phyloP scores from a whole-genome alignment of 2,113 vertebrate genomes.

The Platysteira castanea region DNA sequence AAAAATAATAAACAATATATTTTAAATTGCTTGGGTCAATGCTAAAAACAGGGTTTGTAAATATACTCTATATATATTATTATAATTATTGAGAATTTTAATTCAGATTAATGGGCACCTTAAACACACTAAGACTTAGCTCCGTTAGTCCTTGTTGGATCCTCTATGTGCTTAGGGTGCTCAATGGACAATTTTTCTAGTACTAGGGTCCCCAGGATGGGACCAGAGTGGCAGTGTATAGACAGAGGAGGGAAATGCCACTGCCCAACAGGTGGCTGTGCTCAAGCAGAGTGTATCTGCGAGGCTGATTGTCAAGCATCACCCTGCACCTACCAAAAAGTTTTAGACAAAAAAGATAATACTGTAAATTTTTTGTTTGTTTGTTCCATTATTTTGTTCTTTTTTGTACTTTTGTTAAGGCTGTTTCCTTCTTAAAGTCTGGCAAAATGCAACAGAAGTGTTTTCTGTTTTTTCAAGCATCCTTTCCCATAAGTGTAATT shows the following conservation, averaged over 20 bases:
- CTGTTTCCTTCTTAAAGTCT: background rate
- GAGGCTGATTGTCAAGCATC: background rate
- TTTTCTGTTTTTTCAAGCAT: background rate
- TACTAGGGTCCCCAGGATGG: background rate
- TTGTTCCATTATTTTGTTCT: background rate
- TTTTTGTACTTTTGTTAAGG: background rate
- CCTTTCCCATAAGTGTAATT: background rate
- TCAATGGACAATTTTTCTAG: background rate
- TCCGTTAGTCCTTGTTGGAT: background rate
- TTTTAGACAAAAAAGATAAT: background rate
- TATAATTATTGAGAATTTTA: background rate
- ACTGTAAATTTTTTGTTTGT: background rate
- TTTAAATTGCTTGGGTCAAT: background rate
- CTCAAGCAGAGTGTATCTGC: background rate
- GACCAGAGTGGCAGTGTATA: background rate
- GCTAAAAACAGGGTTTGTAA: background rate
- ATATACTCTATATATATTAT: background rate
- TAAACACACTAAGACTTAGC: background rate
- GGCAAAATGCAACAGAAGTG: background rate
- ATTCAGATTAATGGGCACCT: background rate
- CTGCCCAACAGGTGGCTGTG: rapidly evolving
- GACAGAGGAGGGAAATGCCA: background rate
- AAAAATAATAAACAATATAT: background rate
- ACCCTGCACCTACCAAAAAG: too few relatives aligned
- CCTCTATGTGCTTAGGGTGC: background rate